phyloP scores from a whole-genome alignment of 1,140 invertebrate genomes.

The Tetraneura akinire region DNA sequence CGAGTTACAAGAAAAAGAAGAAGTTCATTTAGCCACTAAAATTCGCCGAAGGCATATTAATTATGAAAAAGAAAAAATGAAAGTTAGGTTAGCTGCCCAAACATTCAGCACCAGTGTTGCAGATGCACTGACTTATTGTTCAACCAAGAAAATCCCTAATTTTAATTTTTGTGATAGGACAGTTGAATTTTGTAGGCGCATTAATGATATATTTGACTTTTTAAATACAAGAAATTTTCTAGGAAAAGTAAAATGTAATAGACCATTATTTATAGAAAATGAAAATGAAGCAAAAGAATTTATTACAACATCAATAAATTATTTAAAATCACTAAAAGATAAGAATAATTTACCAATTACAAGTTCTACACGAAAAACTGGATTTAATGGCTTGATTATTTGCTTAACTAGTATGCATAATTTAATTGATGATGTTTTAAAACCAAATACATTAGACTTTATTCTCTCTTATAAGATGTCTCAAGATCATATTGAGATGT shows the following conservation, averaged over 20 bases:
- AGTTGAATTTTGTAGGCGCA: neutral
- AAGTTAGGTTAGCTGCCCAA: slow-evolving; percentile 57
- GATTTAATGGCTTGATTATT: too few species aligned
- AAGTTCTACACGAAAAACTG: neutral
- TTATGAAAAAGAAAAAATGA: too few species aligned
- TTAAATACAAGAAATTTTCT: slow-evolving; percentile 22
- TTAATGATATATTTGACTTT: slow-evolving; percentile 46
- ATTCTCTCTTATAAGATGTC: too few species aligned
- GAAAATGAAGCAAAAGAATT: neutral
- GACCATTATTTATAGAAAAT: neutral
- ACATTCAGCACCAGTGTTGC: slow-evolving; percentile 42
- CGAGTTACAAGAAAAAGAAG: slow-evolving; percentile 20
- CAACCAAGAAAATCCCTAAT: neutral
- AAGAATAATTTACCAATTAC: neutral
- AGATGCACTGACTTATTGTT: slow-evolving; percentile 14
- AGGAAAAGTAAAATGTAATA: neutral
- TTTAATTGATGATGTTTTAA: too few species aligned
- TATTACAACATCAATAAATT: neutral
- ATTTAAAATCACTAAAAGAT: neutral
- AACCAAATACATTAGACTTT: too few species aligned
- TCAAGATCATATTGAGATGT: too few species aligned
- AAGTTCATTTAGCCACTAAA: slow-evolving; percentile 55
- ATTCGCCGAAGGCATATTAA: slow-evolving; percentile 54
- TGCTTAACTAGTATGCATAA: too few species aligned
- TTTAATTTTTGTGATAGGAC: slow-evolving; percentile 6